A percentile compares a stretch with the other conserved stretches of the same genome.
Evolutionary conservation across 2,797 vertebrate genomes (phyloP).

Genomic region (Siniperca obscura): DNA sequence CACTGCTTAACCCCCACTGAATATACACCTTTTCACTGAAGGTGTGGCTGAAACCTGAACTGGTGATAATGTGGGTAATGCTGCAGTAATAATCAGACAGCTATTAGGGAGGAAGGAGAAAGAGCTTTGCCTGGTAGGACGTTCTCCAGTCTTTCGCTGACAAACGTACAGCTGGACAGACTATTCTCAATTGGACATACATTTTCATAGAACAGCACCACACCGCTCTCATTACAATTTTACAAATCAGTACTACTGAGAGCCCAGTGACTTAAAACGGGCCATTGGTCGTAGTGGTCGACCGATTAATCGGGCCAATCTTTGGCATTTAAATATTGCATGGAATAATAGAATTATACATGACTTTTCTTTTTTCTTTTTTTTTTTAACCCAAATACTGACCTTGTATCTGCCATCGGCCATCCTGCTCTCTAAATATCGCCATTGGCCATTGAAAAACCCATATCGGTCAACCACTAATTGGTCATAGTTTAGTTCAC

Average conservation of each 20-base stretch:
- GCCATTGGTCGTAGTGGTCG: background rate
- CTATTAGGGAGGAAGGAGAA: background rate
- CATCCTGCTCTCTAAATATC: no score
- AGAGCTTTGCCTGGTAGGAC: background rate
- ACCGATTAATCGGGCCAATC: no score
- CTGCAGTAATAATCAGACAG: background rate
- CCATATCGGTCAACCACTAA: no score
- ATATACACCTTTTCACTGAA: constrained; percentile 11
- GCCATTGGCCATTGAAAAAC: no score
- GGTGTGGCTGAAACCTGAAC: constrained; percentile 33
- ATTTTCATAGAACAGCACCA: constrained; percentile 1
- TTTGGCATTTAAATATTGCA: no score
- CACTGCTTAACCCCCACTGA: background rate
- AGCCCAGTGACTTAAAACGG: background rate
- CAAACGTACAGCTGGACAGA: background rate
- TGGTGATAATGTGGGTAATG: background rate
- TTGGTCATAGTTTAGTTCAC: background rate
- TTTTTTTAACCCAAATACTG: no score
- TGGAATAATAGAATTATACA: no score
- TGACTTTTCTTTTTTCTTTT: no score
- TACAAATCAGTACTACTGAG: background rate
- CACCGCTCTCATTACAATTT: background rate
- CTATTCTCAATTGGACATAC: background rate
- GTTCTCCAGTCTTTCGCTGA: no score
- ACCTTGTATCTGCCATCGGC: no score